Base-by-base conservation (phyloP, 2,113 vertebrate genomes). In the Tinamus guttatus region DNA sequence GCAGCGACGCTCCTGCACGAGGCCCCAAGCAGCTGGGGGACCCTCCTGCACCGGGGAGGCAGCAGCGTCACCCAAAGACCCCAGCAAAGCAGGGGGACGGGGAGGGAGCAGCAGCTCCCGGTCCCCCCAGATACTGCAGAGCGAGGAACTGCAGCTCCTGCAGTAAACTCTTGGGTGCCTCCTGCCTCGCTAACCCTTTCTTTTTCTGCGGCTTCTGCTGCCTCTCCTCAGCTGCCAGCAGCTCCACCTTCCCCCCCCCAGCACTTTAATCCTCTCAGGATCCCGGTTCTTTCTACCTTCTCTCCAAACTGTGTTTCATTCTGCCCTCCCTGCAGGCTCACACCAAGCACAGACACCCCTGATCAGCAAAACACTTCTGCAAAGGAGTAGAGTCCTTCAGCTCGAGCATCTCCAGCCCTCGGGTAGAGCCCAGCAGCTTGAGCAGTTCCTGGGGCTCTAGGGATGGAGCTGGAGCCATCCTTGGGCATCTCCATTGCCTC, bases 361-460 rank as follows among this genome's bases (percentile, higher is more conserved):
- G 3, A 18, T 7, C 47, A 24, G 17, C 65, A 41, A 20, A 18
- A 1, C 43, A 4, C 25, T 25, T 27, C 68, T 41, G 41, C 45
- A 21, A 28, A 52, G 5, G 20, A n/a, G n/a, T n/a, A n/a, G n/a
- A n/a, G n/a, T n/a, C n/a, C n/a, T n/a, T n/a, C n/a, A n/a, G n/a
- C n/a, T n/a, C n/a, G 28, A 1, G 43, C 3, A 2, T 28, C 54
- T n/a, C 36, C 62, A 1, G 0, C 2, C 62, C 43, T 30, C 38
- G 22, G 62, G 15, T 1, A 14, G 27, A 7, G 54, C 62, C 16
- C 30, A 5, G 3, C 22, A 36, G 49, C 1, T 3, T 34, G 0
- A 32, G 77, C 1, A 7, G 11, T 3, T 17, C 52, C 51, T 8
- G 5, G 6, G 4, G 51, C 82, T 64, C 82, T 1, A 7, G 21